Evolutionary conservation across 2,888 invertebrate species (phyloP), one percentile per base, ranked within the genome.

Genomic region (Clistopyga incitator): DNA sequence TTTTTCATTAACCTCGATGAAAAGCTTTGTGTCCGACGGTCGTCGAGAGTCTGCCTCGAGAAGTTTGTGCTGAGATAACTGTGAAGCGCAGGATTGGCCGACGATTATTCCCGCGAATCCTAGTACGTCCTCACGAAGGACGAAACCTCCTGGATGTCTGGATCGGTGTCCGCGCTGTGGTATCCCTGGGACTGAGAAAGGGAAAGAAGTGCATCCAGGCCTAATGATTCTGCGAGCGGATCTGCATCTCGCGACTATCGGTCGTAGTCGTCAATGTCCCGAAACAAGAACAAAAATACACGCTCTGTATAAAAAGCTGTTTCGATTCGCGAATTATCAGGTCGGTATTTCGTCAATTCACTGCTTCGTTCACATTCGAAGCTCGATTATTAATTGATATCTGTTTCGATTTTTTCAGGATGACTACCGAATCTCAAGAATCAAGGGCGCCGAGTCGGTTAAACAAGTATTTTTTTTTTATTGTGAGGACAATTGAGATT

Each of bases 131-230:
- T 89, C 86, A 90, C 90, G 89, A 89, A 89, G 78, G 90, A 89
- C 86, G 89, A 86, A 61, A 88, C 88, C 82, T 92, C 91, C 87
- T 92, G 91, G 78, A 91, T 90, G 25, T 91, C 91, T 78, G 89
- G 90, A 71, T 91, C 91, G 47, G 90, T 90, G 85, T 92, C 92
- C 71, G 89, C 90, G 85, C 90, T 90, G 84, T 90, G 91, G 89
- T 91, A 91, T 87, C 90, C 90, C 90, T 92, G 91, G 85, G 91
- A 89, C 88, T 92, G 91, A 88, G 91, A 92, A 90, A 92, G 89
- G 85, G 90, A 92, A 89, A 92, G 88, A 90, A 92, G 91, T 90
- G 92, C 92, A 90, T 91, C 92, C 90, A 91, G 88, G 85, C 90
- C 91, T 87, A 90, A 91, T 86, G 90, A 90, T 88, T 90, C 90